Conservation (phyloP, 2,797 vertebrate genomes). For the Sebastes diaconus region DNA sequence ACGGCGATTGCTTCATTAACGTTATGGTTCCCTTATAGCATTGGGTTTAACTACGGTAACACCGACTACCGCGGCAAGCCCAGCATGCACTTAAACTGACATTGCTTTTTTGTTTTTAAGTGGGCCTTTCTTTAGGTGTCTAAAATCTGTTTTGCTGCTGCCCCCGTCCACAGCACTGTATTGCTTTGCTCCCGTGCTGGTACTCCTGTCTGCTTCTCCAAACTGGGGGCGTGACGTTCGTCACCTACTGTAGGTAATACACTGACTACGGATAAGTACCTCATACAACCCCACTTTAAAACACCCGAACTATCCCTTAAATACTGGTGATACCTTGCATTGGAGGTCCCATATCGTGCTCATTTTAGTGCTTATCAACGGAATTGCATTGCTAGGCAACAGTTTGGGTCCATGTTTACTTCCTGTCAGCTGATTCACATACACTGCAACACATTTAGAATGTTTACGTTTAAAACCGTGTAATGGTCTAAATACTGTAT, state of each 20-base stretch:
- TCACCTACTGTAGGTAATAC: not conserved
- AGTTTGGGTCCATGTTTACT: no score
- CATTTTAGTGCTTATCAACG: no score
- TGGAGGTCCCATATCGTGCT: not conserved
- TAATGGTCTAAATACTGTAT: no score
- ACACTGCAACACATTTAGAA: no score
- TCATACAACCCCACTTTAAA: not conserved
- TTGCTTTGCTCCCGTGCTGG: not conserved
- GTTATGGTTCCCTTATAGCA: no score
- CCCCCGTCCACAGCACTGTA: not conserved
- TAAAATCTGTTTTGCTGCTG: not conserved
- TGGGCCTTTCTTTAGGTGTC: not conserved
- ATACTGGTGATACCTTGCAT: not conserved
- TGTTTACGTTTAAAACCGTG: no score
- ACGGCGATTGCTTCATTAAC: no score
- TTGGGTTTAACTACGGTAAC: no score
- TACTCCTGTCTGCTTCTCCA: not conserved
- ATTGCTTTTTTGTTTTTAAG: not conserved
- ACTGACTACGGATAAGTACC: not conserved
- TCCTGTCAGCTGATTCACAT: no score
- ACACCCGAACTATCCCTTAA: not conserved
- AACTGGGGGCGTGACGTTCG: not conserved
- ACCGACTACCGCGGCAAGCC: no score
- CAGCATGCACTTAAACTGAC: not conserved
- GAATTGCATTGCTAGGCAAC: no score